Base-by-base conservation (phyloP, 2,797 vertebrate species). In the Liparis tanakae region DNA sequence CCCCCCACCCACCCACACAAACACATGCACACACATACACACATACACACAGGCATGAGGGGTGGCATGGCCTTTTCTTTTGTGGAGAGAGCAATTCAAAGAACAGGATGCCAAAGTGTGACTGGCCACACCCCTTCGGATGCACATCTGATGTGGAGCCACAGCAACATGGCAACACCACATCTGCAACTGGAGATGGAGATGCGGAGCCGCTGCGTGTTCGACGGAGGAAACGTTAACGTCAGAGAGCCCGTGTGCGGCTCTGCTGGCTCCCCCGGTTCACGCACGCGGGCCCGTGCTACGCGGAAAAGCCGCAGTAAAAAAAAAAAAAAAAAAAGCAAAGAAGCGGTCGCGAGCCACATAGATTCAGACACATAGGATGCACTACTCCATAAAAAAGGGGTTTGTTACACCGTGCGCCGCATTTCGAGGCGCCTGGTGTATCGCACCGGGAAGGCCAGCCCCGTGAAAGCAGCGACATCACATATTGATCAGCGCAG, bases 41-140 rank as follows among this genome's bases (percentile, higher is more conserved):
- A 30, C 25, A 30, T 4, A 30, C 25, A 30, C 25, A 30, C 25
- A 30, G 10, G 13, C 17, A 60, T 69, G 10, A 8, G 14, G 54
- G 54, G 30, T 34, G 46, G 9, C 18, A 18, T 48, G 46, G 46
- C 46, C 46, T 48, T 18, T 48, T 46, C 7, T 7, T 44, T 44
- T 3, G 3, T 13, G 17, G 4, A 22, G 30, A 59, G 56, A 73
- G 41, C 77, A 59, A 76, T 25, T 53, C 62, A 79, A 63, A 81
- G 66, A 51, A 53, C 59, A 80, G 61, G 59, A 84, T 78, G 72
- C 79, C 61, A 81, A 46, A 83, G 70, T 79, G 78, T 70, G 78
- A 51, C 53, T 80, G 79, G 80, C 90, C 91, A 85, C 91, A 89
- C 92, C 91, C 91, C 89, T 89, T 60, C 2, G 72, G 72, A 77